phyloP scores from a whole-genome alignment of 2,888 invertebrate species.

The Eilema sororculum region DNA sequence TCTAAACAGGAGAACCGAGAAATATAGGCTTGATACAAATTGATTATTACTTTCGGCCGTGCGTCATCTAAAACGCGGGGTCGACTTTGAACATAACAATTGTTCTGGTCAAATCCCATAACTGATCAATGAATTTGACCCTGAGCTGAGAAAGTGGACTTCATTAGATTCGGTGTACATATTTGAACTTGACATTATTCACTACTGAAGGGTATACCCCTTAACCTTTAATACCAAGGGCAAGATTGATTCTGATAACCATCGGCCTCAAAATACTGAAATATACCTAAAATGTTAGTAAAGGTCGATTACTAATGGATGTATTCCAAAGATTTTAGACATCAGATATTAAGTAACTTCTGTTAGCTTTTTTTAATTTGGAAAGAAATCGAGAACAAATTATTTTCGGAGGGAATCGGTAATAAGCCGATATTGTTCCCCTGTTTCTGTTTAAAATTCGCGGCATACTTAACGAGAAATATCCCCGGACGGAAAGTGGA shows the following conservation, averaged over 20 bases:
- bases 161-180: conserved; percentile 3
- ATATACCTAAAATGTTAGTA: background rate
- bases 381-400: no score
- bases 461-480: no score
- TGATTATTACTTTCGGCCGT: background rate
- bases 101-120: background rate
- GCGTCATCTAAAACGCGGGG: background rate
- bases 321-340: background rate
- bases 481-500: no score
- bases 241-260: conserved; percentile 16
- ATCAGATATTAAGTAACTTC: no score
- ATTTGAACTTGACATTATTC: conserved; percentile 12
- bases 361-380: no score
- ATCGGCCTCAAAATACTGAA: conserved; percentile 13
- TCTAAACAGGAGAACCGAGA: no score
- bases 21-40: background rate
- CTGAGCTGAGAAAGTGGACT: conserved; percentile 12
- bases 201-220: conserved; percentile 6
- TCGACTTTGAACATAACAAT: conserved; percentile 2
- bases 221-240: conserved; percentile 30
- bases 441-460: background rate
- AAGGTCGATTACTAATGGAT: background rate
- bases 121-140: conserved; percentile 8
- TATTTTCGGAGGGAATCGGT: no score
- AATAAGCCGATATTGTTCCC: background rate